Evolutionary conservation across 2,888 invertebrate species (phyloP).

Genomic region (Chrysodeixis includens): DNA sequence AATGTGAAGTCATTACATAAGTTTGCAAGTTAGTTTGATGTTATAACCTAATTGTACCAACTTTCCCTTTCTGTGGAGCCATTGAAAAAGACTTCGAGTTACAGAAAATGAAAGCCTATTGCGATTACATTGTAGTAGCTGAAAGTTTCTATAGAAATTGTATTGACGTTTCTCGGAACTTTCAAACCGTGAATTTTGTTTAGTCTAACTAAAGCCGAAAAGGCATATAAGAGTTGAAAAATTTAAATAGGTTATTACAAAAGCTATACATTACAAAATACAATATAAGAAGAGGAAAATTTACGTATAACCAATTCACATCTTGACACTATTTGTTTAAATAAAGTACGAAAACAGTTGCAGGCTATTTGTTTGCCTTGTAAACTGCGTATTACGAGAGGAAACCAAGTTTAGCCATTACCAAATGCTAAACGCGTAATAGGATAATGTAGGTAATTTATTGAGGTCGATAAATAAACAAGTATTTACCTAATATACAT

Average conservation of each 20-base stretch:
- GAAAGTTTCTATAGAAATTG: not conserved
- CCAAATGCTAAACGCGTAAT: conserved; percentile 17
- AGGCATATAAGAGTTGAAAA: not conserved
- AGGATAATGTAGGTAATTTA: conserved; percentile 21
- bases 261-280: not conserved
- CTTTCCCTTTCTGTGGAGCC: not conserved
- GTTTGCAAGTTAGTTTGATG: not conserved
- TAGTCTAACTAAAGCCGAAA: not conserved
- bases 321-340: conserved; percentile 42
- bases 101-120: conserved; percentile 3
- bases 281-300: conserved; percentile 16
- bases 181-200: not conserved
- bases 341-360: conserved; percentile 13
- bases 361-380: conserved; percentile 7
- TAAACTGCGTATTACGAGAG: not conserved
- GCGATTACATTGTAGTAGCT: not conserved
- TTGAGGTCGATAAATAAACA: conserved; percentile 30
- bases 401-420: conserved; percentile 24
- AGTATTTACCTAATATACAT: conserved; percentile 20
- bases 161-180: not conserved
- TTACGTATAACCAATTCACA: conserved; percentile 20
- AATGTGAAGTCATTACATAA: not conserved
- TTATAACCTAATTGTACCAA: not conserved
- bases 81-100: not conserved
- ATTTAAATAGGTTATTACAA: not conserved